These are phyloP conservation scores for Cheiracanthium punctorium DNA, from an alignment of 2,888 invertebrate species.

Conservation along the genomic window DNA sequence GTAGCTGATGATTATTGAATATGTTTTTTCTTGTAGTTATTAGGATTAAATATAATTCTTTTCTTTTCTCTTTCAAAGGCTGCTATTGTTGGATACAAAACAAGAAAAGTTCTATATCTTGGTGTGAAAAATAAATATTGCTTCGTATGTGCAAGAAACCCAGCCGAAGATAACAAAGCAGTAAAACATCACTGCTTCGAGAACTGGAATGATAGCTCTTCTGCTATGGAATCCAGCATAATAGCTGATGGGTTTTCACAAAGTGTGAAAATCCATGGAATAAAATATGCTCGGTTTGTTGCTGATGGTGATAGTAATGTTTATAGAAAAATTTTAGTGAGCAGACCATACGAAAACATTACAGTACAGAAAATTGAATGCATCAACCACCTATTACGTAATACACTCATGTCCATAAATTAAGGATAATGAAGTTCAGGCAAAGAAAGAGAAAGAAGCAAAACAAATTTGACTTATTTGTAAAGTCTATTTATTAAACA, in stretches of 20 bases:
- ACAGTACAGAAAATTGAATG: too few relatives aligned
- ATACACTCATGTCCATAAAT: too few relatives aligned
- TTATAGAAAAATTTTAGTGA: background rate
- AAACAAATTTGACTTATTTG: too few relatives aligned
- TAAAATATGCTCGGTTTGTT: conserved; percentile 37
- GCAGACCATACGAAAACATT: too few relatives aligned
- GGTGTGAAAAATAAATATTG: conserved; percentile 67
- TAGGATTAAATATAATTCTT: too few relatives aligned
- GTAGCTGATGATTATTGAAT: too few relatives aligned
- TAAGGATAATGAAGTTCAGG: too few relatives aligned
- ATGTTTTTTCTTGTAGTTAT: too few relatives aligned
- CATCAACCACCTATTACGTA: too few relatives aligned
- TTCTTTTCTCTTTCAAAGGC: background rate
- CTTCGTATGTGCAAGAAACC: conserved; percentile 19
- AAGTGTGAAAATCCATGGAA: conserved; percentile 62
- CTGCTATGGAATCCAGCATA: conserved; percentile 70
- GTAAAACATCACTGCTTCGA: conserved; percentile 59
- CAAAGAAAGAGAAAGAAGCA: too few relatives aligned
- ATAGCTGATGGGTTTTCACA: conserved; percentile 67
- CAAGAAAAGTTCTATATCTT: conserved; percentile 56
- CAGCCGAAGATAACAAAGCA: background rate
- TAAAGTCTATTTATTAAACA: too few relatives aligned
- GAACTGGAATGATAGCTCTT: conserved; percentile 68
- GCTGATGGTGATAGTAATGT: background rate
- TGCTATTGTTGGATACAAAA: conserved; percentile 54